Percentiles rank a stretch among this genome's conserved stretches.
Conservation (phyloP, 2,113 vertebrate species). For the Euleptes europaea region DNA sequence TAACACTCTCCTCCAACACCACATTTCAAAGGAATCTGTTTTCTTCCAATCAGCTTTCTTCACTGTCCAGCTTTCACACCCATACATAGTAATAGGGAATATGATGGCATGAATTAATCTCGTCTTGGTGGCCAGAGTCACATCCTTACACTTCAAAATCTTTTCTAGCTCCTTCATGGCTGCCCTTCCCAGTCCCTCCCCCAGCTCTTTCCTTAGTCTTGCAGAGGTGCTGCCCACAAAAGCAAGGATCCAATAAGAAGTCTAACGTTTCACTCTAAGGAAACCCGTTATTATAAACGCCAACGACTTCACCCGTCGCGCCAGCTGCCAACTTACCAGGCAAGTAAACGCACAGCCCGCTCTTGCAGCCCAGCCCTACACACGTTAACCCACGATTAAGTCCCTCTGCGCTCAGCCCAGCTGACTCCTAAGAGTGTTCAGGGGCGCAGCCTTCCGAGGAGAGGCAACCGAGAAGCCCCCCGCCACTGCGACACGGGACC, state of each 20-base stretch:
- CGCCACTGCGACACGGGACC: not conserved
- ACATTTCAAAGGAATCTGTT: too few species aligned
- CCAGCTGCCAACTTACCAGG: not conserved
- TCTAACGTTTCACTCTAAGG: not conserved
- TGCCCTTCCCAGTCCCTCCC: too few species aligned
- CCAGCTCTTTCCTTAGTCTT: not conserved
- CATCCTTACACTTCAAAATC: too few species aligned
- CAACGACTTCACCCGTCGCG: too few species aligned
- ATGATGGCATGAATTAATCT: too few species aligned
- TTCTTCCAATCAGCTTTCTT: too few species aligned
- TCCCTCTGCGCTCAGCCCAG: not conserved
- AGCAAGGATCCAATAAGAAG: not conserved
- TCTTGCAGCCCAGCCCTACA: not conserved
- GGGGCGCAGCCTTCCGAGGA: not conserved
- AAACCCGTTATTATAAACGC: not conserved
- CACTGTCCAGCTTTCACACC: too few species aligned
- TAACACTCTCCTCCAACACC: too few species aligned
- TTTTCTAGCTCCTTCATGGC: too few species aligned
- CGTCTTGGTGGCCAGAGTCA: too few species aligned
- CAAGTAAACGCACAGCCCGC: not conserved
- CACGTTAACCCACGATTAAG: not conserved
- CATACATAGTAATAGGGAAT: too few species aligned
- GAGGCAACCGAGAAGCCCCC: not conserved
- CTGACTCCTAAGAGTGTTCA: not conserved
- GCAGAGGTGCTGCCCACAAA: not conserved